Evolutionary conservation across 1,140 invertebrate genomes (phyloP), one percentile per base, ranked within the genome.

Genomic region (Halesus radiatus): DNA sequence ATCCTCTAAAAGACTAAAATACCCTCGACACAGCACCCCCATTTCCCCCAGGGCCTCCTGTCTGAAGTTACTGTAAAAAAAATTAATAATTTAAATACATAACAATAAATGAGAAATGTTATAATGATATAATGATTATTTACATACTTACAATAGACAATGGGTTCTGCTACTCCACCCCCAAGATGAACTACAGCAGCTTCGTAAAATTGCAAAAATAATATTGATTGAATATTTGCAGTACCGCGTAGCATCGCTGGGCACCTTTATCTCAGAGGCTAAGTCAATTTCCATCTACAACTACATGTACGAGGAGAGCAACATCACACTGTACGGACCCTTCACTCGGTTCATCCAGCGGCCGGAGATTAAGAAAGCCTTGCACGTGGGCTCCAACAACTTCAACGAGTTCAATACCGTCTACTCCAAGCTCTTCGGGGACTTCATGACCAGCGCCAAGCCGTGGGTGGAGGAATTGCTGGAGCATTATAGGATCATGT

Each of bases 391-490:
- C 84, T 93, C 94, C 83, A 88, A 87, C 0, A 88, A 88, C 76
- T 92, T 92, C 83, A 88, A 84, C 15, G 87, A 87, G 2, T 88
- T 90, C 56, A 87, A 86, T 5, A 87, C 87, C 3, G 94, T 95
- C 13, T 93, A 95, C 85, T 86, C 88, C 52, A 90, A 94, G 85
- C 86, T 97, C 1, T 89, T 92, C 20, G 88, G 89, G 3, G 96
- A 98, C 87, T 91, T 97, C 16, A 94, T 96, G 92, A 90, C 94
- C 75, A 95, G 94, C 7, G 90, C 94, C 8, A 93, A 94, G 84
- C 90, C 91, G n/a, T 93, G 92, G 91, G 86, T 97, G 1, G 90
- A 92, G 74, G 91, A 93, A 78, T 85, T 97, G 1, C 58, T 90
- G 15, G 87, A 89, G 58, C 86, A 92, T 80, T 96, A 96, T 84